Conservation (phyloP, 2,113 vertebrate species). For the Equus quagga region DNA sequence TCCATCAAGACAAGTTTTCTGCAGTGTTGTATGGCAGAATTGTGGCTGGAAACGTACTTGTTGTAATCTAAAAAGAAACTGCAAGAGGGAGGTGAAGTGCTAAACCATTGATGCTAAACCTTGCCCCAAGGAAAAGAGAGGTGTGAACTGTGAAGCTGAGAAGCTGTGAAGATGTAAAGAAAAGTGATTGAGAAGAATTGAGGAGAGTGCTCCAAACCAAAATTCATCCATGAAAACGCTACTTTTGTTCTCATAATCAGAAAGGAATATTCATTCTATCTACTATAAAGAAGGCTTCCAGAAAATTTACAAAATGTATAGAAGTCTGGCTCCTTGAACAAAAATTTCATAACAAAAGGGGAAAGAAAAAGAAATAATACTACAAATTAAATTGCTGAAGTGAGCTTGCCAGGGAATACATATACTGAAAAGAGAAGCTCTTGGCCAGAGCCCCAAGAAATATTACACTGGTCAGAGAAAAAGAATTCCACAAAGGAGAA, state of each 20-base stretch:
- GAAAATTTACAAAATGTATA: conserved; percentile 12
- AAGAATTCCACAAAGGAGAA: not conserved
- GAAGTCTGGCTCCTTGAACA: not conserved
- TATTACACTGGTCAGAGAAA: not conserved
- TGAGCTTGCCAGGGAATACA: not conserved
- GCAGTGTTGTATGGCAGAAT: not conserved
- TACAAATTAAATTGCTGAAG: not conserved
- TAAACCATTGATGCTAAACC: not conserved
- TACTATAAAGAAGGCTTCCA: not conserved
- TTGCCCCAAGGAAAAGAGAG: not conserved
- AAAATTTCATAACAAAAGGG: not conserved
- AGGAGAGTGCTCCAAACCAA: not conserved
- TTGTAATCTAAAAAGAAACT: not conserved
- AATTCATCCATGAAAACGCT: not conserved
- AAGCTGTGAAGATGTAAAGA: not conserved
- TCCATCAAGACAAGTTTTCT: not conserved
- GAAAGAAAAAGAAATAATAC: not conserved
- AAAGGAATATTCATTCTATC: conserved; percentile 3
- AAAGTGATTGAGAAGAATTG: not conserved
- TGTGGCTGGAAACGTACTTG: not conserved
- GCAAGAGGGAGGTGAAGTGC: not conserved
- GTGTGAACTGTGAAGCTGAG: not conserved
- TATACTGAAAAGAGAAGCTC: not conserved
- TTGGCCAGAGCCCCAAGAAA: not conserved
- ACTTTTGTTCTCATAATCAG: conserved; percentile 1